These are phyloP conservation scores for Vulpes vulpes DNA, from an alignment of 2,113 vertebrate species.

Conservation along the genomic window DNA sequence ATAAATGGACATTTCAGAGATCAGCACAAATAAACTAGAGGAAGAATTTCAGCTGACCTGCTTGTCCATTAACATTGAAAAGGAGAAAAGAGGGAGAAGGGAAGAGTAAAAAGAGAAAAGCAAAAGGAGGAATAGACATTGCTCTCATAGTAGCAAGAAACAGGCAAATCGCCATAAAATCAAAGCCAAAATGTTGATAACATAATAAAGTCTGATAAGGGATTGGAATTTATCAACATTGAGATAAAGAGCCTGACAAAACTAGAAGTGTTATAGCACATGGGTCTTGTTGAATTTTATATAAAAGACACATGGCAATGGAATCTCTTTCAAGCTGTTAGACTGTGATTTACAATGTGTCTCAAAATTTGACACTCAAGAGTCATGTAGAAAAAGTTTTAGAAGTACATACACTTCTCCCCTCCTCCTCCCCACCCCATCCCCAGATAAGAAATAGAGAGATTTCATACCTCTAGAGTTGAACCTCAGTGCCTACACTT, in stretches of 20 bases:
- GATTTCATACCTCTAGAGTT: neutral
- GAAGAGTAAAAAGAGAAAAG: neutral
- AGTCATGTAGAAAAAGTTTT: neutral
- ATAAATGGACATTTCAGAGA: neutral
- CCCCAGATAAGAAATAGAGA: neutral
- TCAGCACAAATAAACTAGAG: neutral
- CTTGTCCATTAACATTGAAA: neutral
- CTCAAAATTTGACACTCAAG: neutral
- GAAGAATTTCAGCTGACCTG: neutral
- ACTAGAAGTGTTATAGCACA: neutral
- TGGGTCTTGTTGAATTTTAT: neutral
- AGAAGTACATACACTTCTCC: neutral
- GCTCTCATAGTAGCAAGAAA: neutral
- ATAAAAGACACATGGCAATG: neutral
- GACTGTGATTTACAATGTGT: neutral
- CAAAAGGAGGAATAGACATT: neutral
- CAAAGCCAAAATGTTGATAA: neutral
- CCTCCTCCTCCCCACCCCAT: fast-evolving
- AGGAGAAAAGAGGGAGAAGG: neutral
- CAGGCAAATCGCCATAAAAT: neutral
- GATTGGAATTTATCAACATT: neutral
- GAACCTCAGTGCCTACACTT: neutral
- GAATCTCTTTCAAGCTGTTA: neutral
- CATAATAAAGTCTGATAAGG: neutral
- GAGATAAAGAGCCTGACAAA: neutral